phyloP scores from a whole-genome alignment of 2,113 vertebrate genomes.

The Crotalus viridis region DNA sequence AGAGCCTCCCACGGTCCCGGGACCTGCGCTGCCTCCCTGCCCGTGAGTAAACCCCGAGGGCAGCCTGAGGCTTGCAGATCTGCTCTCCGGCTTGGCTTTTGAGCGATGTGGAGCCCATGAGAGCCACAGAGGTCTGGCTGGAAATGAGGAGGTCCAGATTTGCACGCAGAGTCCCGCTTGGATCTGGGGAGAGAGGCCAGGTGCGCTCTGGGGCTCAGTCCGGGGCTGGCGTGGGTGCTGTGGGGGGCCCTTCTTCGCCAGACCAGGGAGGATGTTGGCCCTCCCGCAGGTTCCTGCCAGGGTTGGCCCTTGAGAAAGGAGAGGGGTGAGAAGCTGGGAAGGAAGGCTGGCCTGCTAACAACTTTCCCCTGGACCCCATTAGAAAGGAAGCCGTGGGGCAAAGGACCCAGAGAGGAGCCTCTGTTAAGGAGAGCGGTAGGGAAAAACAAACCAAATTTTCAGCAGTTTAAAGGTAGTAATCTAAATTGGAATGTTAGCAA shows the following conservation, averaged over 20 bases:
- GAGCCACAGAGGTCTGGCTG: background rate
- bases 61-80: background rate
- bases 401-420: background rate
- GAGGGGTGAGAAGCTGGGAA: background rate
- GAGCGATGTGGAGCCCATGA: rapidly evolving
- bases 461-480: background rate
- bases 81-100: background rate
- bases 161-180: background rate
- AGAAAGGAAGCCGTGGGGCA: background rate
- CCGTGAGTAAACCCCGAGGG: background rate
- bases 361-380: background rate
- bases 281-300: background rate
- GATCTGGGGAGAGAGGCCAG: background rate
- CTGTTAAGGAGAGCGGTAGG: background rate
- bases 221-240: background rate
- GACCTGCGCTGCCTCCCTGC: background rate
- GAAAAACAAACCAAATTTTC: background rate
- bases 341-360: background rate
- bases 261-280: background rate
- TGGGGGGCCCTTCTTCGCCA: background rate
- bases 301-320: background rate
- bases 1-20: background rate
- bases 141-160: too few relatives aligned
- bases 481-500: background rate
- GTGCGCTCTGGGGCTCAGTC: background rate